Base-by-base conservation (phyloP, 2,797 vertebrate species). In the Acanthurus leucopareius region DNA sequence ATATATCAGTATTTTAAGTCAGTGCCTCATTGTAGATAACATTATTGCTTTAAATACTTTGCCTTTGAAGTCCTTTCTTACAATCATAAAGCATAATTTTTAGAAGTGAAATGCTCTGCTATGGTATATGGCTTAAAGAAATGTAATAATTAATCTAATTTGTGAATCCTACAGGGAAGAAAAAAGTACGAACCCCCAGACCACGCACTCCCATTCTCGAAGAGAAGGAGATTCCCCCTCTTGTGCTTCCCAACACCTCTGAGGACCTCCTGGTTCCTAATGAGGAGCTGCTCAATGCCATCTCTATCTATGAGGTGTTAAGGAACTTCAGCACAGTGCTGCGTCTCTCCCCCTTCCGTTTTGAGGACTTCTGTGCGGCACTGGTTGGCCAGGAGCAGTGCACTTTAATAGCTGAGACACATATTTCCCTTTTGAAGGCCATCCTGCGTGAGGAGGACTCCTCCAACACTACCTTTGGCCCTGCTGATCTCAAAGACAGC, bases 291-390 rank as follows among this genome's bases (percentile, higher is more conserved):
- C 97, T 99, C 86, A 97, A 96, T 45, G 96, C 96, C 47, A 95
- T 96, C 75, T 97, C 98, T 78, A 96, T 99, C 91, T 99, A 98
- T 35, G 98, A 99, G 94, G 98, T 99, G 85, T 93, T 99, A 22
- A 95, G 97, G 91, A 98, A 97, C 96, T 99, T 99, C 94, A 96
- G 97, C 94, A 96, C 96, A 2, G 98, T 99, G 84, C 95, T 99
- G 72, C 97, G 98, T 35, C 95, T 99, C 68, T 99, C 98, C 45
- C 97, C 97, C 58, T 99, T 99, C 93, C 97, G 97, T 89, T 99
- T 99, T 72, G 98, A 99, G 96, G 98, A 99, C 96, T 99, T 99
- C 79, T 99, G 98, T 40, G 97, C 98, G 0, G 97, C 98, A 15
- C 94, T 99, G 86, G 96, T 97, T 15, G 97, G 97, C 80, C 97